Evolutionary conservation across 1,140 invertebrate species (phyloP).

Genomic region (Akabosia matsudoensis): DNA sequence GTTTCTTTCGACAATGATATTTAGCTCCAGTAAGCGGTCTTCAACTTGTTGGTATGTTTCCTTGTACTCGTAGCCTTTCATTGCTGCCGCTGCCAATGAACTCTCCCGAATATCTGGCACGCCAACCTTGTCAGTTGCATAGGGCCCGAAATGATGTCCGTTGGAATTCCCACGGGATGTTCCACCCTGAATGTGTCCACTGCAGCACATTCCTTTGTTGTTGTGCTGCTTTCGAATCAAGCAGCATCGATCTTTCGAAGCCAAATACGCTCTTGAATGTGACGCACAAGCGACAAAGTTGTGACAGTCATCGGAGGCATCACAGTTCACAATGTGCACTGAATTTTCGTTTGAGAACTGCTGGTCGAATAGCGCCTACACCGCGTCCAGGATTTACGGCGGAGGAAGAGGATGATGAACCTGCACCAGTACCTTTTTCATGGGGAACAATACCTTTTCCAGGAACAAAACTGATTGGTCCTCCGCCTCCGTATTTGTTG

Average conservation of each 20-base stretch:
- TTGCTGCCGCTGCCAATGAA: slow-evolving; percentile 29
- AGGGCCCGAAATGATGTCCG: slow-evolving; percentile 39
- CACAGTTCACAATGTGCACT: slow-evolving; percentile 28
- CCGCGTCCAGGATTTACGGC: neutral
- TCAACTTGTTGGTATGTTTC: slow-evolving; percentile 32
- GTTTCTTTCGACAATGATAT: slow-evolving; percentile 33
- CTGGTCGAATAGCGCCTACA: neutral
- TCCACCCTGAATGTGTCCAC: neutral
- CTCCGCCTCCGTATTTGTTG: slow-evolving; percentile 18
- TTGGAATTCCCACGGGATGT: neutral
- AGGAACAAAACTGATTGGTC: neutral
- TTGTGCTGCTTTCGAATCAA: neutral
- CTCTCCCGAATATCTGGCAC: slow-evolving; percentile 33
- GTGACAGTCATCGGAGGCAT: slow-evolving; percentile 32
- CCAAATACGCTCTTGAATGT: slow-evolving; percentile 27
- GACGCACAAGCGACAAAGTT: slow-evolving; percentile 40
- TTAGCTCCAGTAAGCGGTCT: slow-evolving; percentile 30
- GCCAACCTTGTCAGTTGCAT: slow-evolving; percentile 22
- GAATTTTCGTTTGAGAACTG: neutral
- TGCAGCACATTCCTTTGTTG: slow-evolving; percentile 41
- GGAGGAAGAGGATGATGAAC: neutral
- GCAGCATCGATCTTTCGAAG: slow-evolving; percentile 34
- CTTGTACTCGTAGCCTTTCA: slow-evolving; percentile 29
- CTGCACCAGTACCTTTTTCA: neutral
- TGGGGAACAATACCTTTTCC: neutral